Conservation (phyloP, 2,888 invertebrate genomes). For the Phaonia tiefii region DNA sequence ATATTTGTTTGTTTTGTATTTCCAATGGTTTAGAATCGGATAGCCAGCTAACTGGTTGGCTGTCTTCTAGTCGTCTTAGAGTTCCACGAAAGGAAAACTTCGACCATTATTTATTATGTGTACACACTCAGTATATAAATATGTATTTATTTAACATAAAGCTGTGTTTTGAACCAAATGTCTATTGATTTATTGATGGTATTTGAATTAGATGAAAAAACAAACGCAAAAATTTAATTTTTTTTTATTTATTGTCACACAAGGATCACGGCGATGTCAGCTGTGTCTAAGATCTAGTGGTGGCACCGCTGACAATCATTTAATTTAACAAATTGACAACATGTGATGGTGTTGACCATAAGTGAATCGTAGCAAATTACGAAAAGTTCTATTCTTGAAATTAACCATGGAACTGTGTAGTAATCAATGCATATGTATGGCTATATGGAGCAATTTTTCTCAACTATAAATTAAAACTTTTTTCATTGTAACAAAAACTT, state of each 20-base stretch:
- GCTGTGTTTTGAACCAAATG: slow-evolving; percentile 26
- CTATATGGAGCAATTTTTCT: background rate
- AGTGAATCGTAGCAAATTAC: slow-evolving; percentile 14
- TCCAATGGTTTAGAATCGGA: too few species aligned
- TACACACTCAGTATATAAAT: background rate
- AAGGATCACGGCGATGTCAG: background rate
- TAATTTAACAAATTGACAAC: slow-evolving; percentile 23
- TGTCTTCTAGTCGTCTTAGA: background rate
- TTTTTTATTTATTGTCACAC: too few species aligned
- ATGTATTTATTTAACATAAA: background rate
- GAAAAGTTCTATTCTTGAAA: too few species aligned
- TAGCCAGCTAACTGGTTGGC: too few species aligned
- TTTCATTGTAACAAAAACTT: too few species aligned
- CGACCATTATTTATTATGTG: background rate
- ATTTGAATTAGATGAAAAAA: too few species aligned
- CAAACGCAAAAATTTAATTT: too few species aligned
- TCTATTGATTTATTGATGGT: slow-evolving; percentile 25
- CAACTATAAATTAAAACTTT: background rate
- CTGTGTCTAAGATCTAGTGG: background rate
- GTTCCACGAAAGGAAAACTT: slow-evolving; percentile 22
- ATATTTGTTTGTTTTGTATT: slow-evolving; percentile 30
- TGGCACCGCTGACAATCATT: background rate
- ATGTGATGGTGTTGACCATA: slow-evolving; percentile 10
- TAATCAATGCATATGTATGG: background rate
- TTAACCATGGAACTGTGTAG: too few species aligned